Percentiles rank a stretch among this genome's conserved stretches.
Conservation (phyloP, 1,140 invertebrate genomes). For the Triops longicaudatus region DNA sequence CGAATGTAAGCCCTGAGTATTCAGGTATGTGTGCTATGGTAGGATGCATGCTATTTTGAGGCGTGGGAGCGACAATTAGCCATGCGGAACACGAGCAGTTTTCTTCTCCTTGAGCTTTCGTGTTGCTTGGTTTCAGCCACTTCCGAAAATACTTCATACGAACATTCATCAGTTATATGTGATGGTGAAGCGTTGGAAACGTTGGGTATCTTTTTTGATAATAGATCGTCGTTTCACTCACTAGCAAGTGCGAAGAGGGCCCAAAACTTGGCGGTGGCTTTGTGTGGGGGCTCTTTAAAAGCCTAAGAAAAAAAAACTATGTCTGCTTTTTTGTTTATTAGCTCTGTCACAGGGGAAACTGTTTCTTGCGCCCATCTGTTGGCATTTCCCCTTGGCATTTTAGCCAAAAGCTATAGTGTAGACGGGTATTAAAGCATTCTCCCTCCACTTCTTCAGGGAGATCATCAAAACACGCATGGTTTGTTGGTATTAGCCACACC, state of each 20-base stretch:
- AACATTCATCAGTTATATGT: neutral
- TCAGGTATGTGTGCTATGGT: neutral
- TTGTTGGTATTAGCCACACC: constrained; percentile 1
- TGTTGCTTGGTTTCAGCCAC: neutral
- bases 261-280: too few species aligned
- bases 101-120: neutral
- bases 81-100: neutral
- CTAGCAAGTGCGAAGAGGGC: neutral
- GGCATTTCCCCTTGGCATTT: constrained; percentile 3
- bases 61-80: neutral
- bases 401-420: neutral
- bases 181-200: neutral
- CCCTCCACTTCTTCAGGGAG: neutral
- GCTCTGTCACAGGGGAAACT: neutral
- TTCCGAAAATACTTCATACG: neutral
- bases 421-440: neutral
- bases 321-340: constrained; percentile 9
- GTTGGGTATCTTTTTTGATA: neutral
- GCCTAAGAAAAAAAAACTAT: neutral
- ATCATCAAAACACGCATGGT: neutral
- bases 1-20: neutral
- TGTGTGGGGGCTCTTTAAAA: too few species aligned
- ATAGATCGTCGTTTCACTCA: neutral
- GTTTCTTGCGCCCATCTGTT: neutral
- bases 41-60: neutral